Evolutionary conservation across 2,888 invertebrate genomes (phyloP).

Genomic region (Digitonthophagus gazella): DNA sequence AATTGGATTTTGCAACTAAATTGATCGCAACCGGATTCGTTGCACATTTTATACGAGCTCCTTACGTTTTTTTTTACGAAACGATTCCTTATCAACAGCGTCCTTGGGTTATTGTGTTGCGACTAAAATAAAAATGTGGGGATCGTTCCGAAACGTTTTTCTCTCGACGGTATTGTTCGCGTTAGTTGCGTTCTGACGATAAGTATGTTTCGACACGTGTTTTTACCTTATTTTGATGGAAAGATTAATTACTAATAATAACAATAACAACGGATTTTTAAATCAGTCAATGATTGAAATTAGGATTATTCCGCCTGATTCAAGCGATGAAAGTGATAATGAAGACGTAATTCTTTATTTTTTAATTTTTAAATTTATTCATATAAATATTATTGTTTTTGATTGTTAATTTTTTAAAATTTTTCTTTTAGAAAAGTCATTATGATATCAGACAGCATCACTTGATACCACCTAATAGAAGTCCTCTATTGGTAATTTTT

Average conservation of each 20-base stretch:
- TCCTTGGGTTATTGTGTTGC: background rate
- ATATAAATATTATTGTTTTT: no score
- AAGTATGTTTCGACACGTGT: background rate
- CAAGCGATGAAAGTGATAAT: background rate
- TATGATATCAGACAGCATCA: conserved; percentile 47
- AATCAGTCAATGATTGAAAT: conserved; percentile 12
- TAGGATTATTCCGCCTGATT: conserved; percentile 1
- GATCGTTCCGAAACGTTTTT: background rate
- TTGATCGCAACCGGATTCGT: no score
- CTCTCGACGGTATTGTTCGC: background rate
- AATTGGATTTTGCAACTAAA: no score
- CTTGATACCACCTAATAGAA: conserved; percentile 49
- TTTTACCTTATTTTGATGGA: no score
- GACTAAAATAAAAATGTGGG: background rate
- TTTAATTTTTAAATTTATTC: no score
- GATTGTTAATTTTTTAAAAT: background rate
- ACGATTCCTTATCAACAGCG: background rate
- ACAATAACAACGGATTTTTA: no score
- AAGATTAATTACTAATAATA: background rate
- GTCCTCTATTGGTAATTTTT: conserved; percentile 49
- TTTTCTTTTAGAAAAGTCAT: conserved; percentile 24
- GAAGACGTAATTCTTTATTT: no score
- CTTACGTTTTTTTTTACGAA: background rate
- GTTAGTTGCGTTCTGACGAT: background rate
- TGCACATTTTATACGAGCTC: no score